Percentiles rank a stretch among this genome's conserved stretches.
Evolutionary conservation across 2,797 vertebrate genomes (phyloP).

Genomic region (Myotis pilosus): DNA sequence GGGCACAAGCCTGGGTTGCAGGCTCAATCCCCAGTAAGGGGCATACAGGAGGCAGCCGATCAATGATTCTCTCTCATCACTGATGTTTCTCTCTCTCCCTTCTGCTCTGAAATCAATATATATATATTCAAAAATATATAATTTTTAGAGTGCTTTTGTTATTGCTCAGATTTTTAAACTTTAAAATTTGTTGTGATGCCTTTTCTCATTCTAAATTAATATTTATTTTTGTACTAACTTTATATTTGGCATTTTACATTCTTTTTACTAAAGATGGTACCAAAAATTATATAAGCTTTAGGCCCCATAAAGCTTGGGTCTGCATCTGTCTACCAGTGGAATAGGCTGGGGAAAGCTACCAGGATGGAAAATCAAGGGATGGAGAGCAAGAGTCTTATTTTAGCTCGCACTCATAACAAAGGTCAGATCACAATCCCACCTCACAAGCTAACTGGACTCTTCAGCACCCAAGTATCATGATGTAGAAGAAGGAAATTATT

Average conservation of each 20-base stretch:
- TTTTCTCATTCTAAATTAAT: slow-evolving; percentile 34
- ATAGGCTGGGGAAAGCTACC: not conserved
- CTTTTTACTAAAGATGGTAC: not conserved
- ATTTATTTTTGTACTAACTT: not conserved
- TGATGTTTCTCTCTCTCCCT: too few relatives aligned
- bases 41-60: too few relatives aligned
- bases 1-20: too few relatives aligned
- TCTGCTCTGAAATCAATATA: too few relatives aligned
- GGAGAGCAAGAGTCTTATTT: not conserved
- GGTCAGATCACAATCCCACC: not conserved
- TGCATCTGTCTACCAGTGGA: not conserved
- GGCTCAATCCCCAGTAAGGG: too few relatives aligned
- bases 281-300: not conserved
- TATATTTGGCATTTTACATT: not conserved
- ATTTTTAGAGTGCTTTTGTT: not conserved
- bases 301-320: not conserved
- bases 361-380: not conserved
- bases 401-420: not conserved
- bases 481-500: not conserved
- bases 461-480: too few relatives aligned
- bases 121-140: not conserved
- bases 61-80: too few relatives aligned
- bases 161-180: not conserved
- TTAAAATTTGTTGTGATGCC: not conserved
- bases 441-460: not conserved